phyloP scores from a whole-genome alignment of 2,888 invertebrate genomes.

The Nipponacmea schrenckii region DNA sequence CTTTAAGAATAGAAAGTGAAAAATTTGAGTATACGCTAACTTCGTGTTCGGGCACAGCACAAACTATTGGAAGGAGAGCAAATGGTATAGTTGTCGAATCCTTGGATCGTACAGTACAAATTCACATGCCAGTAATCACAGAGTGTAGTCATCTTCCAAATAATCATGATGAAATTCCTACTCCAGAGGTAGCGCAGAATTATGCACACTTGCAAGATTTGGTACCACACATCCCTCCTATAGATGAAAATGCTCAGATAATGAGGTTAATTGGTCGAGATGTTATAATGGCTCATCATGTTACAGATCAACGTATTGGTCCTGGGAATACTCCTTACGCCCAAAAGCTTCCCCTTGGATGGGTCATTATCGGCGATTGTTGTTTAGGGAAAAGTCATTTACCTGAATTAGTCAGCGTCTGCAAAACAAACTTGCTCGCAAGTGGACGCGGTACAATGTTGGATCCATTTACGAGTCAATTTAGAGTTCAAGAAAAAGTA shows the following conservation, averaged over 20 bases:
- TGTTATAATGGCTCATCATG: conserved; percentile 23
- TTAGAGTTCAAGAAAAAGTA: too few relatives aligned
- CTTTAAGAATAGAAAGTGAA: background rate
- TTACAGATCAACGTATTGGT: conserved; percentile 20
- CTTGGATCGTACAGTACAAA: background rate
- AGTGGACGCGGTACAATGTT: conserved; percentile 23
- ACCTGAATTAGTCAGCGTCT: conserved; percentile 15
- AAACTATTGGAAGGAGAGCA: background rate
- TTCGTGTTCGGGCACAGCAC: background rate
- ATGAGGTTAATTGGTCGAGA: conserved; percentile 17
- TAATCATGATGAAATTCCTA: background rate
- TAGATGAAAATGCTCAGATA: background rate
- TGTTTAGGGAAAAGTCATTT: conserved; percentile 23
- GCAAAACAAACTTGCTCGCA: conserved; percentile 20
- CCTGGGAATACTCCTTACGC: conserved; percentile 22
- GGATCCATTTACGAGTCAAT: conserved; percentile 19
- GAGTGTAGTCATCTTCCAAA: background rate
- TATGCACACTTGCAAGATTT: background rate
- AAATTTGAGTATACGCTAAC: background rate
- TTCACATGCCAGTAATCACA: background rate
- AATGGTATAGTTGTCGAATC: background rate
- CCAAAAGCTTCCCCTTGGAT: conserved; percentile 22
- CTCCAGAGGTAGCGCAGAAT: background rate
- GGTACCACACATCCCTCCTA: background rate
- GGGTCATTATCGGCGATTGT: conserved; percentile 23